Evolutionary conservation across 2,113 vertebrate genomes (phyloP).

Genomic region (Chaetodon trifascialis): DNA sequence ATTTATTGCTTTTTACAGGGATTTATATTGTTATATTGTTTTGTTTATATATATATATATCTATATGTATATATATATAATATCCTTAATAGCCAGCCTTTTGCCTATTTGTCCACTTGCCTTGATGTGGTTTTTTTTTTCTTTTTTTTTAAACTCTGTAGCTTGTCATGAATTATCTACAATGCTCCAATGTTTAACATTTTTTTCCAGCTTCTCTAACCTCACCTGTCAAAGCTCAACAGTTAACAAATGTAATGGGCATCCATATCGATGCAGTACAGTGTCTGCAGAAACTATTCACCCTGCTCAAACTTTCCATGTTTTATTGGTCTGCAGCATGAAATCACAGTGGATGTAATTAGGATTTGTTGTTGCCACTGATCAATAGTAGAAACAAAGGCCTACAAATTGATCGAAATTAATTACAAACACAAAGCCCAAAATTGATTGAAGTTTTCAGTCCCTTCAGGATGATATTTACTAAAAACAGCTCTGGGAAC

Average conservation of each 20-base stretch:
- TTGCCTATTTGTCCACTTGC: slow-evolving; percentile 54
- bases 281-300: slow-evolving; percentile 53
- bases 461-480: background rate
- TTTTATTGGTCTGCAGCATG: slow-evolving; percentile 31
- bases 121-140: slow-evolving; percentile 40
- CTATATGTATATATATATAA: slow-evolving; percentile 74
- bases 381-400: slow-evolving; percentile 14
- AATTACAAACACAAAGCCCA: background rate
- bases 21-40: slow-evolving; percentile 85
- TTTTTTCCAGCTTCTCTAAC: slow-evolving; percentile 58
- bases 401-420: background rate
- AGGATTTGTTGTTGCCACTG: slow-evolving; percentile 10
- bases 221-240: slow-evolving; percentile 49
- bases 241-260: slow-evolving; percentile 46
- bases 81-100: slow-evolving; percentile 77
- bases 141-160: slow-evolving; percentile 36
- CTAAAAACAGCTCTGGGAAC: background rate
- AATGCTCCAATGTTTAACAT: slow-evolving; percentile 15
- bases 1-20: slow-evolving; percentile 84
- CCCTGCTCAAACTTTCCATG: slow-evolving; percentile 8
- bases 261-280: slow-evolving; percentile 83
- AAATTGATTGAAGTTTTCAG: slow-evolving; percentile 7
- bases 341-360: slow-evolving; percentile 36
- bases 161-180: slow-evolving; percentile 34
- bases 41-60: slow-evolving; percentile 68